Conservation (phyloP, 2,113 vertebrate species). For the Ctenodactylus gundi region DNA sequence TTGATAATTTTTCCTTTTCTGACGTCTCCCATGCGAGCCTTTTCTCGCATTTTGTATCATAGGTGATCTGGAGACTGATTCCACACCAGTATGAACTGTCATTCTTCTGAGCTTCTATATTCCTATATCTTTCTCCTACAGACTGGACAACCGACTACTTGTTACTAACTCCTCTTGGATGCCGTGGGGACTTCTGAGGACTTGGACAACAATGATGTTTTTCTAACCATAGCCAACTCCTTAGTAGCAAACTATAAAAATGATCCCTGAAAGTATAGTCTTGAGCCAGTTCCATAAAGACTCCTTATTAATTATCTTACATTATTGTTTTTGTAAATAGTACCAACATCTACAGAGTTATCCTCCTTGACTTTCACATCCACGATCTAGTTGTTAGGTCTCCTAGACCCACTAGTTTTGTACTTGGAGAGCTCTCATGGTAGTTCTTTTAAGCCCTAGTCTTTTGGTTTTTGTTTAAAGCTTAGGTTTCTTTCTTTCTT, state of each 20-base stretch:
- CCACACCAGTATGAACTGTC: not conserved
- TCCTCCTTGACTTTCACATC: not conserved
- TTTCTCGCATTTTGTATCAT: not conserved
- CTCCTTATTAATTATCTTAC: no score
- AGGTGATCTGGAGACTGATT: not conserved
- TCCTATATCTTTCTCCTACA: not conserved
- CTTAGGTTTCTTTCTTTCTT: no score
- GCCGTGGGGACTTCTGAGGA: not conserved
- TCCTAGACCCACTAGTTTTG: not conserved
- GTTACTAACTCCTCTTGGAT: not conserved
- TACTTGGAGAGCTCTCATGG: not conserved
- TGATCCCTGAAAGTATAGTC: no score
- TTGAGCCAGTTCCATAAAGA: no score
- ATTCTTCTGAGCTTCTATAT: not conserved
- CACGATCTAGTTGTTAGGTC: not conserved
- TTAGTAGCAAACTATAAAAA: no score
- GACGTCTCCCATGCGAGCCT: not conserved
- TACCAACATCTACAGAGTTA: not conserved
- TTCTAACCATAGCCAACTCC: no score
- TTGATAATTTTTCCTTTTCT: not conserved
- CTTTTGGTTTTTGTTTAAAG: not conserved
- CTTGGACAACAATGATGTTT: not conserved
- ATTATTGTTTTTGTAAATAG: not conserved
- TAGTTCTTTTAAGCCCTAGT: not conserved
- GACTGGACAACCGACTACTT: not conserved